Base-by-base conservation (phyloP, 1,140 invertebrate species). In the Drosophila ironensis region DNA sequence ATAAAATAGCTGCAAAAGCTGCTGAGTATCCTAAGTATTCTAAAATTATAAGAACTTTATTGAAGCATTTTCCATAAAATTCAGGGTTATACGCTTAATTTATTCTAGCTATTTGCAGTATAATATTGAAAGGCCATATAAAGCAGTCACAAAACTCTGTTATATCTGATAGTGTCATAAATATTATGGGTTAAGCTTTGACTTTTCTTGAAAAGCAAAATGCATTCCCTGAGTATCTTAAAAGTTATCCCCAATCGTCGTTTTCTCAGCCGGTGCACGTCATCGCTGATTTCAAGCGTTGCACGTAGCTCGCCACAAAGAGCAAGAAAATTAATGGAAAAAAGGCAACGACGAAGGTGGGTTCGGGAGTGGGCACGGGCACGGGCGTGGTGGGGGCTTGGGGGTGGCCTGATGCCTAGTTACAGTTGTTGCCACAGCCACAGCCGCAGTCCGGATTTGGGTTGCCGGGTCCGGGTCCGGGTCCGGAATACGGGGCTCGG, bases 391-490 rank as follows among this genome's bases (percentile, higher is more conserved):
- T 12, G 2, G 6, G 25, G 52, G 7, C 22, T 19, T 27, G 60
- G 20, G 45, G 57, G 63, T 54, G 33, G 33, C 12, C n/a, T 37
- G 33, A 37, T 37, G 64, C 51, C 76, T 72, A 71, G 71, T 71
- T 75, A 71, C 66, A 71, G 70, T 66, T 48, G 30, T 68, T 72
- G 69, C 68, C 37, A 37, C 57, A 61, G 47, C 22, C 67, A 48
- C 41, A 59, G 50, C 41, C 37, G 30, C 40, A 24, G 27, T 42
- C 17, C 52, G 42, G 28, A 30, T 35, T 25, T 44, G 28, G 47
- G 27, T 35, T 37, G 14, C 48, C 25, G 38, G 50, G 12, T 3
- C 20, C 20, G 20, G 20, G 20, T 2, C 20, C n/a, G n/a, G 20
- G 5, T 37, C 12, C 33, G 33, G 33, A 37, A 37, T 8, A 37